These are phyloP conservation scores for Bacillus rossius DNA, from an alignment of 1,140 invertebrate species.

Conservation along the genomic window DNA sequence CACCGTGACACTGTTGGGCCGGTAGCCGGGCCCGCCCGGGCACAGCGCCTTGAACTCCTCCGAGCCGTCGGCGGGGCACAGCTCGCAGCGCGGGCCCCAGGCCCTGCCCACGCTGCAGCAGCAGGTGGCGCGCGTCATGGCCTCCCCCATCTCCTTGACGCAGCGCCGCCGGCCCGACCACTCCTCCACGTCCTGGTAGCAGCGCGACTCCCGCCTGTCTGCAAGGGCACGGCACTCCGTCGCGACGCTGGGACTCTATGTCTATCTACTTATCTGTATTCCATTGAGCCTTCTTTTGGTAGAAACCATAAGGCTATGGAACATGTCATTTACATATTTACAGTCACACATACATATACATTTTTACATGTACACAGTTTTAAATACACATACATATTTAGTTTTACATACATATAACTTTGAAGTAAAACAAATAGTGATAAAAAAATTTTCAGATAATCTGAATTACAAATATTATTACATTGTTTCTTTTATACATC, in stretches of 20 bases:
- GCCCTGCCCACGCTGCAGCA: slow-evolving; percentile 81
- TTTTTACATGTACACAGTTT: no score
- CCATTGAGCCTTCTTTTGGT: no score
- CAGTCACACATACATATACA: no score
- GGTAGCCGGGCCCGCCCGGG: slow-evolving; percentile 77
- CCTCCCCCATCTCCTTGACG: slow-evolving; percentile 48
- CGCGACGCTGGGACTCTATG: no score
- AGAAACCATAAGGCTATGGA: no score
- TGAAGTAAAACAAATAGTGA: not conserved
- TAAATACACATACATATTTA: no score
- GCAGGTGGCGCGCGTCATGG: slow-evolving; percentile 71
- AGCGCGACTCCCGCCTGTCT: slow-evolving; percentile 75
- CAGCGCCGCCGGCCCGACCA: slow-evolving; percentile 44
- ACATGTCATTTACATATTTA: no score
- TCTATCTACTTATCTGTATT: no score
- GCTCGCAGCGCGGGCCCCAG: slow-evolving; percentile 79
- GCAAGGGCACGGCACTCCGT: slow-evolving; percentile 20
- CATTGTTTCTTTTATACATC: not conserved
- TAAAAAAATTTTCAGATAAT: not conserved
- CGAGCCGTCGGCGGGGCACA: slow-evolving; percentile 63
- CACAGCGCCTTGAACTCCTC: slow-evolving; percentile 73
- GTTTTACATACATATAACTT: no score
- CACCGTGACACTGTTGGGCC: slow-evolving; percentile 74
- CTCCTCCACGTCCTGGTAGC: slow-evolving; percentile 59
- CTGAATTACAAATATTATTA: no score